Conservation (phyloP, 1,140 invertebrate species). For the Leptinotarsa defecta region DNA sequence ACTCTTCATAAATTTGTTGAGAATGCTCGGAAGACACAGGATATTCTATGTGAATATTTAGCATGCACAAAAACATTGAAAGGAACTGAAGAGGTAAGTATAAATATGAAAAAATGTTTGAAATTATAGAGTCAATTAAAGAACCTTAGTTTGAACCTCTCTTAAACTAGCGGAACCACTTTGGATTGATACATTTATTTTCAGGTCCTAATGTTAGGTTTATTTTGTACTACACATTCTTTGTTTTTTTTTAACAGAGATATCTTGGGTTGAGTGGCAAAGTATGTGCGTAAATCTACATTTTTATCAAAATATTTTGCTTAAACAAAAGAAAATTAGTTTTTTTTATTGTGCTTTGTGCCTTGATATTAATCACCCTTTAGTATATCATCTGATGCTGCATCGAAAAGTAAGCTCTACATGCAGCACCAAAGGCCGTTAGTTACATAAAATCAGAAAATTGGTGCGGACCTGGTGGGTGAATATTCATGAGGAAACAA, state of each 20-base stretch:
- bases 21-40: constrained; percentile 62
- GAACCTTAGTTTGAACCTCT: no score
- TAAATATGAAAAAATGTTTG: neutral
- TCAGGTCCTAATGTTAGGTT: no score
- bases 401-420: constrained; percentile 8
- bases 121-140: no score
- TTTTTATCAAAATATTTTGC: constrained; percentile 29
- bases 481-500: constrained; percentile 28
- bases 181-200: no score
- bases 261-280: neutral
- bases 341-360: neutral
- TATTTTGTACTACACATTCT: no score
- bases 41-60: constrained; percentile 63
- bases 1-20: constrained; percentile 64
- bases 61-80: constrained; percentile 61
- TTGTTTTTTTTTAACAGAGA: no score
- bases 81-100: constrained; percentile 60
- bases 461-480: constrained; percentile 17
- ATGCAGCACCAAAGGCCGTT: constrained; percentile 29
- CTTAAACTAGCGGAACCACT: no score
- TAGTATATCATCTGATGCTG: neutral
- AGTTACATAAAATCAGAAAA: constrained; percentile 32
- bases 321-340: constrained; percentile 8
- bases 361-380: neutral
- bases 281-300: constrained; percentile 27